Base-by-base conservation (phyloP, 1,140 invertebrate genomes). In the Melipona quadrifasciata region DNA sequence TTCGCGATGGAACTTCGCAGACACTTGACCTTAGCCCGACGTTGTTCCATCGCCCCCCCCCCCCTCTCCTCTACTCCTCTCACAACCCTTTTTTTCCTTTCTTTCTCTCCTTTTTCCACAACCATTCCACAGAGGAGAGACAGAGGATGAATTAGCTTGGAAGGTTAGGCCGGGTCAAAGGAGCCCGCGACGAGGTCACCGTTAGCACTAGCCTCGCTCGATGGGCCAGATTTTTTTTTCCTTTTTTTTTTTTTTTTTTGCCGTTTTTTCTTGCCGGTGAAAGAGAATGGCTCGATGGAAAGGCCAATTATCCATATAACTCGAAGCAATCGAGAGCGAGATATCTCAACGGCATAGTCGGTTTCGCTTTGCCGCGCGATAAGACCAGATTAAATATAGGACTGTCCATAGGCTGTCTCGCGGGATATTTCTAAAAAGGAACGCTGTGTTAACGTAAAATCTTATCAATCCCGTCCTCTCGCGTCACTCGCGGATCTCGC, bases 261-360 rank as follows among this genome's bases (percentile, higher is more conserved):
- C n/a, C n/a, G n/a, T 39, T 39, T 39, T 47, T 47, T 47, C 8
- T 39, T n/a, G 24, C 68, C 39, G 39, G 71, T 47, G 83, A 75
- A 84, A 87, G 87, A 90, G 84, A 90, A 87, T 81, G 58, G 27
- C 73, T 82, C 80, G 86, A 90, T 81, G 73, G 84, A 90, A 89
- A 88, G 61, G 84, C 78, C 89, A 90, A 90, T 90, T 90, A 90
- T 90, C 89, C 83, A 82, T 90, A 84, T 90, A 90, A 90, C 88
- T 86, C 86, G 57, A 34, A 79, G 61, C 77, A 85, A 71, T 27
- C 39, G 82, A 83, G 80, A 89, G 76, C 12, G 51, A 47, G 76
- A 84, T 84, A 75, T 78, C 73, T 81, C 61, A n/a, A 53, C 16
- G 85, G 78, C 80, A 79, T 68, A 82, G 71, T 72, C 55, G 65